phyloP scores from a whole-genome alignment of 2,113 vertebrate genomes.

The Calyptommatus sinebrachiatus region DNA sequence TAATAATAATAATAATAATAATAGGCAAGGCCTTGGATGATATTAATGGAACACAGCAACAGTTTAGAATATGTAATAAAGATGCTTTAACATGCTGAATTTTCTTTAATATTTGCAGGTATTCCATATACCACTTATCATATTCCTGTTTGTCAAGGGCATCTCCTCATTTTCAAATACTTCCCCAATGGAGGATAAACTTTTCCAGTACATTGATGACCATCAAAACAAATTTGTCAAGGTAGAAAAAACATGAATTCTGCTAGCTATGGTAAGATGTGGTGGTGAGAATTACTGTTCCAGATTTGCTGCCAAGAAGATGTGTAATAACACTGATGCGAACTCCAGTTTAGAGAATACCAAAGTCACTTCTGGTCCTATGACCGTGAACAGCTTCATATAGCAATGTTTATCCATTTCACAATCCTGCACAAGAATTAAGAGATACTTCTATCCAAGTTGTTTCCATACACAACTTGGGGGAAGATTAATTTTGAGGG shows the following conservation, averaged over 20 bases:
- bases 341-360: neutral
- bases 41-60: too few relatives aligned
- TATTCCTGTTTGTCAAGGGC: conserved; percentile 21
- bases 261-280: neutral
- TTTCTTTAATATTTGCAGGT: conserved; percentile 39
- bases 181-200: neutral
- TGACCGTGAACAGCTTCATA: neutral
- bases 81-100: conserved; percentile 3
- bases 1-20: too few relatives aligned
- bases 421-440: too few relatives aligned
- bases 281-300: neutral
- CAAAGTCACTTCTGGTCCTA: neutral
- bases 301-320: neutral
- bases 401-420: neutral
- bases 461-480: neutral
- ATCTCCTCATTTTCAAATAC: conserved; percentile 4
- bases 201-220: conserved; percentile 65
- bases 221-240: conserved; percentile 66
- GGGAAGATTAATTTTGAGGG: too few relatives aligned
- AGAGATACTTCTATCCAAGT: neutral
- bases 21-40: too few relatives aligned
- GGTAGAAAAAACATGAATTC: conserved; percentile 50
- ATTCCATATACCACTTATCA: neutral
- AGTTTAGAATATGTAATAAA: neutral
- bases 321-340: neutral